Conservation (phyloP, 2,113 vertebrate genomes). For the Turdus rufiventris region DNA sequence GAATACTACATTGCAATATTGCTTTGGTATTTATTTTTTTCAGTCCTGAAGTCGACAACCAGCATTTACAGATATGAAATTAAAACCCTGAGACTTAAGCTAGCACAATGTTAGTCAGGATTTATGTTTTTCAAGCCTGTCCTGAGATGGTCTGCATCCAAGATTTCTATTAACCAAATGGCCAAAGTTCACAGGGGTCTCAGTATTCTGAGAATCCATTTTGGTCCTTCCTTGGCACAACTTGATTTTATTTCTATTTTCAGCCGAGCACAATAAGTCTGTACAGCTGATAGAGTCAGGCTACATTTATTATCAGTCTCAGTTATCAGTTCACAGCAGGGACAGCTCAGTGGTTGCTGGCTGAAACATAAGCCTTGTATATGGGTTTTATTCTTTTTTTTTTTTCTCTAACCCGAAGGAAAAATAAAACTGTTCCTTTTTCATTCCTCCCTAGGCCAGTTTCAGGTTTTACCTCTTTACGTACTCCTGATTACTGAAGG, state of each 20-base stretch:
- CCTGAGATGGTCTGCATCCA: not conserved
- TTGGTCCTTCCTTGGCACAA: slow-evolving; percentile 25
- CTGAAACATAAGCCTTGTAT: slow-evolving; percentile 48
- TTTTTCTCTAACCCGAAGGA: not conserved
- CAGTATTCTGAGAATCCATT: not conserved
- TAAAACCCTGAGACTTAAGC: not conserved
- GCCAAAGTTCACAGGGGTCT: not conserved
- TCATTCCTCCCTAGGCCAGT: not conserved
- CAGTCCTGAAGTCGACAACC: not conserved
- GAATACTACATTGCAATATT: not conserved
- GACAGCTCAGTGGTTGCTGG: slow-evolving; percentile 19
- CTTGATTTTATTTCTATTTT: slow-evolving; percentile 62
- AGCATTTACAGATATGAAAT: not conserved
- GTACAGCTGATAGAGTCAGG: slow-evolving; percentile 23
- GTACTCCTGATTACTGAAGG: not conserved
- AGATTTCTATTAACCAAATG: slow-evolving; percentile 30
- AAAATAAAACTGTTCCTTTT: slow-evolving; percentile 13
- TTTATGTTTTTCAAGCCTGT: slow-evolving; percentile 4
- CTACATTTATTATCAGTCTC: slow-evolving; percentile 63
- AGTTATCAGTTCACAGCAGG: slow-evolving; percentile 57
- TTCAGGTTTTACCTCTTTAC: not conserved
- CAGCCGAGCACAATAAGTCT: slow-evolving; percentile 22
- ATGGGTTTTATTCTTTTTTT: not conserved
- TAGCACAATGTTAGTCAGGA: not conserved
- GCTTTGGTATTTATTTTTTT: not conserved